These are phyloP conservation scores for Tholera decimalis DNA, from an alignment of 2,888 invertebrate species.

Conservation along the genomic window DNA sequence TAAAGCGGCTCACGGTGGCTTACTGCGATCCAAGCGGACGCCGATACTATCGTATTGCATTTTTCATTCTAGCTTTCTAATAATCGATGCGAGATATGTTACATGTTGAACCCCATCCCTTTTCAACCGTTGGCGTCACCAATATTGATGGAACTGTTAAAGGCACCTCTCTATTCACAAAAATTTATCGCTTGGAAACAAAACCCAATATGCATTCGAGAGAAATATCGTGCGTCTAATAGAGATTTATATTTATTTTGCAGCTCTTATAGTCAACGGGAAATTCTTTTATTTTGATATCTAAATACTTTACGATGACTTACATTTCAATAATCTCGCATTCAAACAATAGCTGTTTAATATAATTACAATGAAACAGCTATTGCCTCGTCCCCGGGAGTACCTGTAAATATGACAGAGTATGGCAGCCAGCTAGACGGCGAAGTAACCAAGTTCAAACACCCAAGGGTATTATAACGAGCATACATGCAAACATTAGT, in stretches of 20 bases:
- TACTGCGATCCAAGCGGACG: slow-evolving; percentile 67
- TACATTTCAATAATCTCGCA: slow-evolving; percentile 8
- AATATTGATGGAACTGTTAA: slow-evolving; percentile 62
- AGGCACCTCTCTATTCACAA: slow-evolving; percentile 49
- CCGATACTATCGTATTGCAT: slow-evolving; percentile 42
- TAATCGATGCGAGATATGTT: slow-evolving; percentile 24
- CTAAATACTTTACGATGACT: neutral
- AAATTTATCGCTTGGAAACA: slow-evolving; percentile 55
- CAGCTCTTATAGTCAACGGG: slow-evolving; percentile 4
- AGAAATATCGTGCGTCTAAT: slow-evolving; percentile 34
- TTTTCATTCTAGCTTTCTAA: slow-evolving; percentile 17
- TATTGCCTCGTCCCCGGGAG: slow-evolving; percentile 1
- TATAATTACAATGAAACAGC: slow-evolving; percentile 2
- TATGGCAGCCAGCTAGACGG: slow-evolving; percentile 24
- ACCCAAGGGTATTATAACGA: slow-evolving; percentile 51
- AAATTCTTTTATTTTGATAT: slow-evolving; percentile 11
- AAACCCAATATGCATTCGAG: slow-evolving; percentile 45
- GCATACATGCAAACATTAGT: slow-evolving; percentile 45
- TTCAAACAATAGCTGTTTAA: slow-evolving; percentile 11
- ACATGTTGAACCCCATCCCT: slow-evolving; percentile 9
- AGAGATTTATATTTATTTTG: slow-evolving; percentile 39
- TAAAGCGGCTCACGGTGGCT: slow-evolving; percentile 76
- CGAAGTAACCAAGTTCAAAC: slow-evolving; percentile 46
- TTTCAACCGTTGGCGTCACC: slow-evolving; percentile 34
- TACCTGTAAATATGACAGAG: slow-evolving; percentile 36